Conservation (phyloP, 1,140 invertebrate genomes). For the Lepidurus couesii region DNA sequence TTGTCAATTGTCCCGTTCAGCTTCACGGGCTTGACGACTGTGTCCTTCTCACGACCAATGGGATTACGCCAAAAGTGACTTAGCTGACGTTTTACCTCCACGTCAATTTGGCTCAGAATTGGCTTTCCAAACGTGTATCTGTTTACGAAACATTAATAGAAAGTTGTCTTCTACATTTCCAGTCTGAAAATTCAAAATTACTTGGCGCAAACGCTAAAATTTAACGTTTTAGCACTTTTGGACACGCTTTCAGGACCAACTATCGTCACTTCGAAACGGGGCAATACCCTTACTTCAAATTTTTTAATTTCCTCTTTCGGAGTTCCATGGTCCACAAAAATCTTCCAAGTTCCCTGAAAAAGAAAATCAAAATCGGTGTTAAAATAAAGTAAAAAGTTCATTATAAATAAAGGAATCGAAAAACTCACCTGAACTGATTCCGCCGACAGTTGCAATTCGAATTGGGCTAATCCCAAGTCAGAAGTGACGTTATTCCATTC, state of each 20-base stretch:
- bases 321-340: conserved; percentile 48
- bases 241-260: conserved; percentile 55
- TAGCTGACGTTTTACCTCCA: neutral
- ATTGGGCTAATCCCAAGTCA: conserved; percentile 50
- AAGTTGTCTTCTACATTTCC: neutral
- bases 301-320: conserved; percentile 2
- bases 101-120: conserved; percentile 30
- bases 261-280: conserved; percentile 59
- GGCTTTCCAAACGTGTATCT: conserved; percentile 41
- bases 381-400: neutral
- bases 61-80: neutral
- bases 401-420: neutral
- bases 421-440: conserved; percentile 50
- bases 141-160: neutral
- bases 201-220: neutral
- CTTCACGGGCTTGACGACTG: neutral
- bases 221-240: conserved; percentile 40
- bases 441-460: conserved; percentile 51
- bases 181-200: neutral
- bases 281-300: conserved; percentile 59
- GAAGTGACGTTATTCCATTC: conserved; percentile 54
- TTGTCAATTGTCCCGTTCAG: neutral
- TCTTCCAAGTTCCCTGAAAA: conserved; percentile 52
- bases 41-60: neutral
- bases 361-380: neutral